These are phyloP conservation scores for Philhelius pedissequus DNA, from an alignment of 2,888 invertebrate genomes.

Conservation along the genomic window DNA sequence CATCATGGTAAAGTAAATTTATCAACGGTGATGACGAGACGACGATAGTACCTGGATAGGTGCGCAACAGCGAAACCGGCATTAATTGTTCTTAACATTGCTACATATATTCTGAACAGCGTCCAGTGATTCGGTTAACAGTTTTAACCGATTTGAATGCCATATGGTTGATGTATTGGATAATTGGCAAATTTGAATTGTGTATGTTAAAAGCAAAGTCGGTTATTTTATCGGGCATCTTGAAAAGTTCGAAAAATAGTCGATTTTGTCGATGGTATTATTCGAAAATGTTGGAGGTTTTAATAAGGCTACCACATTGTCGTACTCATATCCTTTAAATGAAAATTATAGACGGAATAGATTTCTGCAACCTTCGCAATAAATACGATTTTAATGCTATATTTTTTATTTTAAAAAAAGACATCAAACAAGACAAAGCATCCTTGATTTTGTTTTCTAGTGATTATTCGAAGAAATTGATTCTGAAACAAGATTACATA, in stretches of 20 bases:
- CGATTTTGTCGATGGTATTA: too few species aligned
- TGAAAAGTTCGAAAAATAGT: neutral
- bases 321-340: too few species aligned
- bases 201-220: neutral
- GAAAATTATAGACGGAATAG: too few species aligned
- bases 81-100: conserved; percentile 11
- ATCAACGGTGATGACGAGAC: neutral
- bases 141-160: neutral
- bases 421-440: too few species aligned
- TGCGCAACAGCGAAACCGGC: conserved; percentile 15
- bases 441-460: too few species aligned
- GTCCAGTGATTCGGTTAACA: neutral
- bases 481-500: too few species aligned
- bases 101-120: neutral
- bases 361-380: too few species aligned
- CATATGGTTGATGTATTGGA: conserved; percentile 15
- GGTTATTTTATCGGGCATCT: neutral
- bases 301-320: too few species aligned
- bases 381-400: too few species aligned
- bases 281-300: too few species aligned
- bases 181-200: neutral
- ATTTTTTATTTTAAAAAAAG: too few species aligned
- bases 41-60: conserved; percentile 38
- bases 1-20: conserved; percentile 10
- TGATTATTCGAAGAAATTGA: too few species aligned